Evolutionary conservation across 1,140 invertebrate genomes (phyloP).

Genomic region (Harlomillsia oculata): DNA sequence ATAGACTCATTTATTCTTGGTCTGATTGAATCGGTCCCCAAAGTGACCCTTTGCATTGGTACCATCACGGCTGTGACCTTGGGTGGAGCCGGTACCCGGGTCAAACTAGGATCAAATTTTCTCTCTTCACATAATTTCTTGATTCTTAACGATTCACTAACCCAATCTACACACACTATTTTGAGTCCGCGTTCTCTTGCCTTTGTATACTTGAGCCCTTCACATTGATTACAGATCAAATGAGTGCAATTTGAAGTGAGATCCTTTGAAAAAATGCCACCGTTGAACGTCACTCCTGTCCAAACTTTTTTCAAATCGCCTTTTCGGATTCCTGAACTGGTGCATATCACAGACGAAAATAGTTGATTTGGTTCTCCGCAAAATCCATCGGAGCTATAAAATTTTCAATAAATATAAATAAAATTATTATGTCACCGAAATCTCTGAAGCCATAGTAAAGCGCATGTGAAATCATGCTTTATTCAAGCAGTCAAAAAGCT

Average conservation of each 20-base stretch:
- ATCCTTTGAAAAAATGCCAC: conserved; percentile 14
- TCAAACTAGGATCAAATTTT: conserved; percentile 20
- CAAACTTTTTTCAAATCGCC: conserved; percentile 28
- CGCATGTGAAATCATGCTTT: neutral
- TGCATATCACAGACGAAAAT: conserved; percentile 10
- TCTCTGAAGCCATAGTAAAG: neutral
- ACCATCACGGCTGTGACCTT: too few relatives aligned
- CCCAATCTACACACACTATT: conserved; percentile 30
- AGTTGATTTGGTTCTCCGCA: conserved; percentile 14
- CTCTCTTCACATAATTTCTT: conserved; percentile 10
- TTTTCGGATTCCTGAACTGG: conserved; percentile 14
- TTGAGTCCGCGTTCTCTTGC: conserved; percentile 15
- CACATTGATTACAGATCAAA: conserved; percentile 21
- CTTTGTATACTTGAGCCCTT: conserved; percentile 2
- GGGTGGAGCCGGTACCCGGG: neutral
- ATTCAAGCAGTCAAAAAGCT: too few relatives aligned
- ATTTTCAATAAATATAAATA: neutral
- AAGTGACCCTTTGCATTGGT: too few relatives aligned
- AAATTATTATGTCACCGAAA: neutral
- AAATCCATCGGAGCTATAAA: conserved; percentile 27
- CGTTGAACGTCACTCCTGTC: conserved; percentile 21
- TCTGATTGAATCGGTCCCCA: neutral
- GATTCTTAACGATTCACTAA: conserved; percentile 19
- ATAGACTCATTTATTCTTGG: neutral
- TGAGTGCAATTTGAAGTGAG: conserved; percentile 20